Percentiles rank a stretch among this genome's conserved stretches.
These are phyloP conservation scores for Orchesella cincta DNA, from an alignment of 1,140 invertebrate species.

Conservation along the genomic window DNA sequence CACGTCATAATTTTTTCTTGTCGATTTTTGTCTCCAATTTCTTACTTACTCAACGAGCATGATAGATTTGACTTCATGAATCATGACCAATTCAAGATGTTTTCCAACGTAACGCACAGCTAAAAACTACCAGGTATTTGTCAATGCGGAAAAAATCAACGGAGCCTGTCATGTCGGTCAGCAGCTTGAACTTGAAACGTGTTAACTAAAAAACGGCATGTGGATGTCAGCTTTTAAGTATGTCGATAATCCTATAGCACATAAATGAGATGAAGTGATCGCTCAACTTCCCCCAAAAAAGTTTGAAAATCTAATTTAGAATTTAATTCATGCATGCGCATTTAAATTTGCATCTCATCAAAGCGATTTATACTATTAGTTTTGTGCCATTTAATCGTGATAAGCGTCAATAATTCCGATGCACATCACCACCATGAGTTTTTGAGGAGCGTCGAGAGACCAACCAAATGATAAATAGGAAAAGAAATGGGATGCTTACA, in stretches of 20 bases:
- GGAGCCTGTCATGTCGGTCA: no score
- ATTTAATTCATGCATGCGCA: no score
- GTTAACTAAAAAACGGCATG: background rate
- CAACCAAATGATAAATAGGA: no score
- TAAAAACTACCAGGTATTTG: background rate
- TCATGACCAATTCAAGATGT: no score
- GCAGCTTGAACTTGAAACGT: background rate
- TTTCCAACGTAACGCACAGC: background rate
- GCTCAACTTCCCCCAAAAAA: no score
- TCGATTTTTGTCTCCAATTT: background rate
- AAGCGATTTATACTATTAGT: background rate
- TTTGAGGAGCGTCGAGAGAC: background rate
- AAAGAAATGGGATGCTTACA: no score
- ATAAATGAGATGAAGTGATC: no score
- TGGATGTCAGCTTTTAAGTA: no score
- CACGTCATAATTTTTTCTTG: background rate
- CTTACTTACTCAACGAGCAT: background rate
- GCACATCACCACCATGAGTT: background rate
- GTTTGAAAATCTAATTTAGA: no score
- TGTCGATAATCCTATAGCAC: no score
- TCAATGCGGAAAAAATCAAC: background rate
- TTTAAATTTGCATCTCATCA: no score
- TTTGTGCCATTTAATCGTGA: background rate
- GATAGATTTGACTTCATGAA: background rate
- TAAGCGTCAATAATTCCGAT: background rate